Percentiles rank a stretch among this genome's conserved stretches.
phyloP scores from a whole-genome alignment of 2,888 invertebrate species.

The Rhamphomyia laevipes region DNA sequence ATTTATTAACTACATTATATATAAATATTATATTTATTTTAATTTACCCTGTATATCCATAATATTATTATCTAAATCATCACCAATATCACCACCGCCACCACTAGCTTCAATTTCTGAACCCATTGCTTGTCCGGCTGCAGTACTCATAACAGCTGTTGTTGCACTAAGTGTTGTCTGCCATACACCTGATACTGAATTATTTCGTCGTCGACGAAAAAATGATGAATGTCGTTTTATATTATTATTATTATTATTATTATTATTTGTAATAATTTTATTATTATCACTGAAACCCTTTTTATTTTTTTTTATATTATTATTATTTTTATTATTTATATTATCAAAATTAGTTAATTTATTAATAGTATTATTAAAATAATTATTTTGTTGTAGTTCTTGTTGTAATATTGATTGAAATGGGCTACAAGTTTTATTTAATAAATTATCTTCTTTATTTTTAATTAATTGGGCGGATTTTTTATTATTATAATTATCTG shows the following conservation, averaged over 20 bases:
- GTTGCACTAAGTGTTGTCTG: constrained; percentile 19
- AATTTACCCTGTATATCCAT: background rate
- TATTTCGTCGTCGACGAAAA: constrained; percentile 14
- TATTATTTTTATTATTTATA: background rate
- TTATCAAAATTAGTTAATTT: constrained; percentile 10
- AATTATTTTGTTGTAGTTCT: constrained; percentile 5
- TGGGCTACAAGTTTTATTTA: background rate
- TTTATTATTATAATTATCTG: background rate
- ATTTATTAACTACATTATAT: too few species aligned
- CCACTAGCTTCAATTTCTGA: constrained; percentile 12
- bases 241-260: background rate
- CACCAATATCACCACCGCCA: constrained; percentile 9
- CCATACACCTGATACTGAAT: constrained; percentile 17
- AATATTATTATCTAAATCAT: background rate
- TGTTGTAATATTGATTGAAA: constrained; percentile 1
- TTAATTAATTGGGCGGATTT: background rate
- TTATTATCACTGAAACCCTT: constrained; percentile 1
- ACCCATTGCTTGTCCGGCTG: constrained; percentile 9
- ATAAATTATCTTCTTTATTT: background rate
- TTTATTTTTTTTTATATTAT: background rate
- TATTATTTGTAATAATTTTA: background rate
- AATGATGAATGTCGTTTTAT: constrained; percentile 5
- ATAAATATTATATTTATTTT: too few species aligned
- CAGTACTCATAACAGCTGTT: constrained; percentile 14
- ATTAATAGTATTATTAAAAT: constrained; percentile 13